Conservation (phyloP, 2,888 invertebrate species). For the Phyto melanocephala region DNA sequence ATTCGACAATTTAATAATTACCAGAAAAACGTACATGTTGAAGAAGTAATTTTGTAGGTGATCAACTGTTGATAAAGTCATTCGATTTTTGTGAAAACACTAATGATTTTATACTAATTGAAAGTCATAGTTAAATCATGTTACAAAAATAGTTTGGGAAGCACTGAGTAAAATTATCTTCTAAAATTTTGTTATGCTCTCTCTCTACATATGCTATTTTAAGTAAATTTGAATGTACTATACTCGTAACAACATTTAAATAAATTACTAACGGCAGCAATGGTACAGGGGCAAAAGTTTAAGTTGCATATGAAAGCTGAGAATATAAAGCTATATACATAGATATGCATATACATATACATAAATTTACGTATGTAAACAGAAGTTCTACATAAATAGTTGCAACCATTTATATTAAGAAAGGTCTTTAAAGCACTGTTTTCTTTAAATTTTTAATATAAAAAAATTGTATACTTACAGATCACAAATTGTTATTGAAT, state of each 20-base stretch:
- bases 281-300: conserved; percentile 41
- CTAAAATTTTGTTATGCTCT: conserved; percentile 5
- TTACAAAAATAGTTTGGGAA: too few relatives aligned
- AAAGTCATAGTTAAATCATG: too few relatives aligned
- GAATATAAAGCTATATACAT: background rate
- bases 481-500: too few relatives aligned
- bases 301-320: conserved; percentile 21
- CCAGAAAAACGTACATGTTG: too few relatives aligned
- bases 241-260: conserved; percentile 48
- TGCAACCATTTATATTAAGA: background rate
- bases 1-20: too few relatives aligned
- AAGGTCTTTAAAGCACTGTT: background rate
- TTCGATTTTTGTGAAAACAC: too few relatives aligned
- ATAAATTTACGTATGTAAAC: background rate
- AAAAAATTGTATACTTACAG: too few relatives aligned
- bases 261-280: conserved; percentile 37
- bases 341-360: background rate
- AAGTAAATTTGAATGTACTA: conserved; percentile 44
- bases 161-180: background rate
- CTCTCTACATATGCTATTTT: conserved; percentile 10
- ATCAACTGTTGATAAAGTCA: too few relatives aligned
- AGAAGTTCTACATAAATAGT: background rate
- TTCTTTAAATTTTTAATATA: too few relatives aligned
- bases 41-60: too few relatives aligned
- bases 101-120: too few relatives aligned